phyloP scores from a whole-genome alignment of 2,888 invertebrate genomes.

The Oscheius sp. region DNA sequence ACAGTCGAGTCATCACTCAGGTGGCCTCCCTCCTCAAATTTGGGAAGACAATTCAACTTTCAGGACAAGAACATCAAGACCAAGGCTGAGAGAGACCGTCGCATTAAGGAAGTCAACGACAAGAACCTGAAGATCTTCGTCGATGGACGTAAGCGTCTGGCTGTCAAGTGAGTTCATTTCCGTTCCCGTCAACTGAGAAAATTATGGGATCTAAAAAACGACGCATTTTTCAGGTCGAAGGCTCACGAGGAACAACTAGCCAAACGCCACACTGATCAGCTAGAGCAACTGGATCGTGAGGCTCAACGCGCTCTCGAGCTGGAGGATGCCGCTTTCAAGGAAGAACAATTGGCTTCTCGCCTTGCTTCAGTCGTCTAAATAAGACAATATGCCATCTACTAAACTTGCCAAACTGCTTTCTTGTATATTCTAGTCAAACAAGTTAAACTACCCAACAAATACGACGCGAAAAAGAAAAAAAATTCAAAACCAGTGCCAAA shows the following conservation, averaged over 20 bases:
- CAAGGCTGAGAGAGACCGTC: conserved; percentile 88
- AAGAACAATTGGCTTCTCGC: conserved; percentile 62
- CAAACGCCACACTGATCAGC: conserved; percentile 64
- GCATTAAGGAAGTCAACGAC: conserved; percentile 88
- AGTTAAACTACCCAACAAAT: background rate
- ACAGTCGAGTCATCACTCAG: conserved; percentile 85
- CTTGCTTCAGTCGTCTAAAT: conserved; percentile 64
- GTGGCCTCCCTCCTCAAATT: conserved; percentile 32
- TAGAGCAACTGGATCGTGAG: conserved; percentile 62
- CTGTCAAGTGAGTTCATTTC: conserved; percentile 51
- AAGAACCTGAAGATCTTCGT: conserved; percentile 75
- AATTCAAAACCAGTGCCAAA: conserved; percentile 21
- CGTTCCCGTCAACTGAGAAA: too few relatives aligned
- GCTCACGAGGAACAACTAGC: conserved; percentile 66
- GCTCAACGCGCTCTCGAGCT: conserved; percentile 58
- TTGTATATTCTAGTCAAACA: conserved; percentile 2
- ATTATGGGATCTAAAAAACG: background rate
- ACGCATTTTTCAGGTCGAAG: conserved; percentile 50
- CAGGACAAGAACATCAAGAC: conserved; percentile 92
- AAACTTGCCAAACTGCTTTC: conserved; percentile 3
- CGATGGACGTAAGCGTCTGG: conserved; percentile 68
- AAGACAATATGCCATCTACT: too few relatives aligned
- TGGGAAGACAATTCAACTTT: conserved; percentile 21
- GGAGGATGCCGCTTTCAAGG: conserved; percentile 65
- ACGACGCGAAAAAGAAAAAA: too few relatives aligned